Conservation (phyloP, 1,140 invertebrate genomes). For the Streblospio benedicti region DNA sequence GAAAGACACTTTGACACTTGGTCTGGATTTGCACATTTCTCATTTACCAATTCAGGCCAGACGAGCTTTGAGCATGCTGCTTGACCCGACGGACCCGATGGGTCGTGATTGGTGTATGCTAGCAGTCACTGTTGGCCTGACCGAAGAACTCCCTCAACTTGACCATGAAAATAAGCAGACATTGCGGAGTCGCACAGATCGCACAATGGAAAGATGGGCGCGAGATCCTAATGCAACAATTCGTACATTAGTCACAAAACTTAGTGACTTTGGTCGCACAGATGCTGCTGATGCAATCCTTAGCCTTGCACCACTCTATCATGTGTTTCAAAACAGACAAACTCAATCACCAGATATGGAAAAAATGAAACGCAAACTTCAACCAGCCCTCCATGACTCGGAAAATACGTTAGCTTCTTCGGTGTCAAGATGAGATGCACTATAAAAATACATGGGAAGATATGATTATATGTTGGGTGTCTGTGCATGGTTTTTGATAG, state of each 20-base stretch:
- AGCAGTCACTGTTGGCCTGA: constrained; percentile 62
- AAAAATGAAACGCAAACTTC: too few species aligned
- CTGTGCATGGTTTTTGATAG: too few species aligned
- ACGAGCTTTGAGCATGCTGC: constrained; percentile 51
- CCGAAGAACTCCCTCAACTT: constrained; percentile 51
- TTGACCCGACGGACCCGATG: constrained; percentile 69
- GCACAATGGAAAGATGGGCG: constrained; percentile 50
- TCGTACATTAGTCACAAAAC: constrained; percentile 47
- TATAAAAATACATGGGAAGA: too few species aligned
- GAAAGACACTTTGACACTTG: constrained; percentile 41
- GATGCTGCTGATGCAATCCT: constrained; percentile 52
- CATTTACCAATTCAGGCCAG: constrained; percentile 51
- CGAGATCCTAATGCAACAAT: constrained; percentile 45
- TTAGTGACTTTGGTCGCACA: constrained; percentile 50
- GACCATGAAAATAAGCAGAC: constrained; percentile 34
- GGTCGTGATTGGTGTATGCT: constrained; percentile 76
- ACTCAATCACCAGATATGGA: neutral
- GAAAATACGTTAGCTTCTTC: neutral
- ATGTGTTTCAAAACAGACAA: constrained; percentile 5
- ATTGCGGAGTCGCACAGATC: constrained; percentile 47
- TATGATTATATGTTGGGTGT: too few species aligned
- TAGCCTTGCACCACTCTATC: constrained; percentile 47
- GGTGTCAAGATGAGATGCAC: too few species aligned
- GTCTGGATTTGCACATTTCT: constrained; percentile 51
- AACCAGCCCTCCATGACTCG: neutral